Evolutionary conservation across 2,797 vertebrate species (phyloP), one percentile per base, ranked within the genome.

Genomic region (Acanthornis magna): DNA sequence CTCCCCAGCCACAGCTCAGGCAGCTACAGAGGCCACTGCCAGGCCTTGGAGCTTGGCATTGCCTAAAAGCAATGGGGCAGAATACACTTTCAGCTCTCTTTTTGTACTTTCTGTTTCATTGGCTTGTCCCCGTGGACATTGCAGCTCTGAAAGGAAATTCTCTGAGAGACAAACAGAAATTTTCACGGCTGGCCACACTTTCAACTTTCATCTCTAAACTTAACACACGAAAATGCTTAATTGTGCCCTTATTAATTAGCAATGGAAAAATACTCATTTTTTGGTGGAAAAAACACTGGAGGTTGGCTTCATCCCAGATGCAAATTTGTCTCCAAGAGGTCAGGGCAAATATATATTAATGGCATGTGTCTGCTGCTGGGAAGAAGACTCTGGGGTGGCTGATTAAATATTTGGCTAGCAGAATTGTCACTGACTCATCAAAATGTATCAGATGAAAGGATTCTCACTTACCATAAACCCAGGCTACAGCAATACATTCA

Each of bases 401-500:
- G 71, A 73, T 66, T 70, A 48, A 76, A 57, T 32, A 60, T 86
- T 84, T 88, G 74, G 30, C 60, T 57, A 76, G n/a, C 21, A 91
- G 73, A 84, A 88, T 26, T 73, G 38, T 53, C 89, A 93, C 30
- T 53, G 73, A 84, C 45, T 91, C 85, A 89, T 71, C 42, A 57
- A 57, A 95, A 94, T 65, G 47, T 76, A 91, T 62, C 32, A 72
- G 66, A 67, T 8, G 26, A 80, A 85, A 73, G 48, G 25, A 38
- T 65, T 26, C 14, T 55, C 81, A 98, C 99, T 99, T 97, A 99
- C 99, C 99, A 98, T 99, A 99, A 98, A 99, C 98, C 99, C 99
- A 99, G 98, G 99, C 98, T 98, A 99, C 98, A 98, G 99, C 99
- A 98, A 99, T 98, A 98, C 99, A 99, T 98, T 99, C 99, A 98